phyloP scores from a whole-genome alignment of 1,140 invertebrate species.

The Trachelipus rathkii region DNA sequence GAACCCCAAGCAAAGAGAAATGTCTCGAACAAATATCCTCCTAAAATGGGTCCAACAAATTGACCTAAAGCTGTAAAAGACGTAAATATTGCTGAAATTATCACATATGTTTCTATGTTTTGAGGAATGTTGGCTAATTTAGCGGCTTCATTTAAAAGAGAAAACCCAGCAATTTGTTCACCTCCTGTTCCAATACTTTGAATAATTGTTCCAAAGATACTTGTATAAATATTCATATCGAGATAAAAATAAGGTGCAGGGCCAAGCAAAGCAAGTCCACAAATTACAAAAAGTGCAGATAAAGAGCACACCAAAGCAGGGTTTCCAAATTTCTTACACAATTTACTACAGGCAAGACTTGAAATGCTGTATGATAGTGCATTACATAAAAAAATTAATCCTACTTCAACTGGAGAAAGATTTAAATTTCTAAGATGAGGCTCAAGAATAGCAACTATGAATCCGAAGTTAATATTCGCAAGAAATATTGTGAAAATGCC shows the following conservation, averaged over 20 bases:
- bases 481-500: constrained; percentile 64
- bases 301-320: constrained; percentile 66
- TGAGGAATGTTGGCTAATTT: constrained; percentile 69
- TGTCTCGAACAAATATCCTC: constrained; percentile 67
- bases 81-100: constrained; percentile 79
- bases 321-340: constrained; percentile 64
- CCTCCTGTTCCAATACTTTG: constrained; percentile 77
- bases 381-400: constrained; percentile 81
- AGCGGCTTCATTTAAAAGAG: constrained; percentile 70
- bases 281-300: constrained; percentile 62
- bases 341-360: constrained; percentile 72
- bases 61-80: constrained; percentile 79
- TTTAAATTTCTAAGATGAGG: constrained; percentile 71
- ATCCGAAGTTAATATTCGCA: constrained; percentile 77
- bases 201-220: constrained; percentile 65
- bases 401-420: constrained; percentile 67
- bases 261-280: constrained; percentile 67
- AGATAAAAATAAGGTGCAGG: constrained; percentile 52
- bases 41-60: constrained; percentile 73
- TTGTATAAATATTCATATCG: constrained; percentile 43
- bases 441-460: constrained; percentile 73
- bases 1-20: constrained; percentile 64
- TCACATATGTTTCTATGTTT: constrained; percentile 73
- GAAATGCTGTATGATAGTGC: constrained; percentile 77
- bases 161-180: constrained; percentile 72